Evolutionary conservation across 2,888 invertebrate species (phyloP).

Genomic region (Zeuzera pyrina): DNA sequence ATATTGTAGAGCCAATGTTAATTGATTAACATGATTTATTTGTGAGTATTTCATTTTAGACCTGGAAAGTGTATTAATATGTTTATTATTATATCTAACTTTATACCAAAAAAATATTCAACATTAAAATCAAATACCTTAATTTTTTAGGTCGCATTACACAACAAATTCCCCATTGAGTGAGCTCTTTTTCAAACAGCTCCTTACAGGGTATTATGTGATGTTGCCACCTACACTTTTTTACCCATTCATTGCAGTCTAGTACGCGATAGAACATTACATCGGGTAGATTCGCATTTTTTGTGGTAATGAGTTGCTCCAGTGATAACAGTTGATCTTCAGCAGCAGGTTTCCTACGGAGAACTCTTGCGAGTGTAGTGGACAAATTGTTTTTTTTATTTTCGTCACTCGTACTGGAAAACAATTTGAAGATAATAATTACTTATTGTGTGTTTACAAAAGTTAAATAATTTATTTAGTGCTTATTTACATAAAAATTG

Average conservation of each 20-base stretch:
- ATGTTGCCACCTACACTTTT: conserved; percentile 37
- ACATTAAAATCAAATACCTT: conserved; percentile 12
- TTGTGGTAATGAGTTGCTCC: conserved; percentile 25
- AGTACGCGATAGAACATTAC: conserved; percentile 29
- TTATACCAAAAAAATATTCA: not conserved
- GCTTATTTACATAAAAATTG: too few relatives aligned
- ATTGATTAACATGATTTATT: not conserved
- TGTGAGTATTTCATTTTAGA: not conserved
- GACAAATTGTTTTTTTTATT: conserved; percentile 15
- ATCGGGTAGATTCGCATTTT: conserved; percentile 30
- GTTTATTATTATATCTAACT: not conserved
- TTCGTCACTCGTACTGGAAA: too few relatives aligned
- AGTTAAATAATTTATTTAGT: too few relatives aligned
- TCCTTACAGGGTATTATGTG: conserved; percentile 26
- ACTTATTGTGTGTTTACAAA: too few relatives aligned
- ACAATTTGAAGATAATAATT: too few relatives aligned
- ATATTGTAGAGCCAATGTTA: conserved; percentile 33
- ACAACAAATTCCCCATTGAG: conserved; percentile 44
- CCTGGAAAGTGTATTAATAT: not conserved
- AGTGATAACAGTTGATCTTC: conserved; percentile 25
- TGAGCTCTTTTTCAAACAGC: conserved; percentile 36
- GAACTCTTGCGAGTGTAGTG: conserved; percentile 16
- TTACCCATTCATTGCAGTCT: conserved; percentile 27
- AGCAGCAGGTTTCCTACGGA: conserved; percentile 24
- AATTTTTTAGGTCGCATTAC: conserved; percentile 34